These are phyloP conservation scores for Drosophila cardini DNA, from an alignment of 1,140 invertebrate species.

Conservation along the genomic window DNA sequence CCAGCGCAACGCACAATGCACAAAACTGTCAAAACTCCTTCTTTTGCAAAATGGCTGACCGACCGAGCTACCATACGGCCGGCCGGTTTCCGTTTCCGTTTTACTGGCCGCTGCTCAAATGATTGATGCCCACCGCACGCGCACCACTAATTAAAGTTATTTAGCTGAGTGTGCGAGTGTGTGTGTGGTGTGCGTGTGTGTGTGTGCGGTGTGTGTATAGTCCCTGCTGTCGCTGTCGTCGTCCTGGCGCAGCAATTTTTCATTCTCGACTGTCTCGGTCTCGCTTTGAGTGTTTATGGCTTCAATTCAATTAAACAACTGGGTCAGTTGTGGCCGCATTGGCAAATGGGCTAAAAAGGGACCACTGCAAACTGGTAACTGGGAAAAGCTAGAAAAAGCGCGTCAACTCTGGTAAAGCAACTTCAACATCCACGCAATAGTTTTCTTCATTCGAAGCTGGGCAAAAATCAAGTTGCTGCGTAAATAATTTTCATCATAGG, in stretches of 20 bases:
- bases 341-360: slow-evolving; percentile 40
- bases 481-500: slow-evolving; percentile 50
- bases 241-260: slow-evolving; percentile 59
- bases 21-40: slow-evolving; percentile 65
- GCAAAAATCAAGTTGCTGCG: slow-evolving; percentile 42
- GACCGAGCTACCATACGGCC: slow-evolving; percentile 39
- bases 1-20: slow-evolving; percentile 33
- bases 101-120: slow-evolving; percentile 34
- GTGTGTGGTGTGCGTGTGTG: slow-evolving; percentile 33
- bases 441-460: slow-evolving; percentile 14
- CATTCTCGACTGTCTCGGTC: slow-evolving; percentile 49
- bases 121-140: slow-evolving; percentile 70
- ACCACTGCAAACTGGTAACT: neutral
- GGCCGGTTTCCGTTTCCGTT: slow-evolving; percentile 53
- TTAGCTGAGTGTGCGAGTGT: slow-evolving; percentile 40
- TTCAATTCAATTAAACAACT: slow-evolving; percentile 83
- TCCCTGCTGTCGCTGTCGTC: slow-evolving; percentile 10
- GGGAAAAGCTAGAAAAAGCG: neutral
- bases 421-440: slow-evolving; percentile 15
- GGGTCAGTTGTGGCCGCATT: slow-evolving; percentile 69
- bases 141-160: slow-evolving; percentile 79
- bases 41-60: slow-evolving; percentile 51
- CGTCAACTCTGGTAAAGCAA: no score
- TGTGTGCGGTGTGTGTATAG: neutral
- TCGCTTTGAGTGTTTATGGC: slow-evolving; percentile 75